Base-by-base conservation (phyloP, 2,888 invertebrate species). In the Hydriomena furcata region DNA sequence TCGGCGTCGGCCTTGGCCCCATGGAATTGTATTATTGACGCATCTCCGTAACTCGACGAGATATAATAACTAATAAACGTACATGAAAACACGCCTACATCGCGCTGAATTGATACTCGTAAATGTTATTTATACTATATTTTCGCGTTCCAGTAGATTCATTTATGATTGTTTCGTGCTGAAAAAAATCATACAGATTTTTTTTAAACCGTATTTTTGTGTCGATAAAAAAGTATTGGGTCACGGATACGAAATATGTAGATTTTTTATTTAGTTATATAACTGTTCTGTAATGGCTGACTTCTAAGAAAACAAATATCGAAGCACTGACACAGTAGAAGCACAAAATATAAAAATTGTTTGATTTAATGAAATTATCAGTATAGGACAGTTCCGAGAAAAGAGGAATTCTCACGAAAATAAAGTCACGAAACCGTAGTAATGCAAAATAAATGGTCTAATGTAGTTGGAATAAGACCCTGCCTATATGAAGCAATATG, bases 1-100 rank as follows among this genome's bases (percentile, higher is more conserved):
- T 73, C 68, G 73, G 66, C 68, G 65, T 55, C 73, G 81, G 72
- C 82, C 84, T 84, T 82, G 84, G 76, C 76, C 78, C 72, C 71
- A 76, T 80, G 73, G 74, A 74, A 75, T 65, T 70, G 65, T 74
- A 73, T 78, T 77, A 79, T 73, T 78, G 75, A 78, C 76, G 73
- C 79, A 76, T 80, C 63, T 60, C 58, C 52, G 53, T 56, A 58
- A 60, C 60, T 52, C 55, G 43, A 53, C 53, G 49, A 62, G 58
- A 61, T 62, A 56, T 61, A 53, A 55, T 52, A 60, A 51, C 54
- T 49, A 51, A 55, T 59, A 52, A 58, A 57, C 43, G 47, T 53
- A 57, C 50, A 49, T 58, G 43, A 49, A 52, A 55, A 55, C 49
- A 56, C 58, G 57, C 52, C 55, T 52, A 58, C 60, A 52, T 50